Evolutionary conservation across 2,113 vertebrate genomes (phyloP).

Genomic region (Dolichallabes microphthalmus): DNA sequence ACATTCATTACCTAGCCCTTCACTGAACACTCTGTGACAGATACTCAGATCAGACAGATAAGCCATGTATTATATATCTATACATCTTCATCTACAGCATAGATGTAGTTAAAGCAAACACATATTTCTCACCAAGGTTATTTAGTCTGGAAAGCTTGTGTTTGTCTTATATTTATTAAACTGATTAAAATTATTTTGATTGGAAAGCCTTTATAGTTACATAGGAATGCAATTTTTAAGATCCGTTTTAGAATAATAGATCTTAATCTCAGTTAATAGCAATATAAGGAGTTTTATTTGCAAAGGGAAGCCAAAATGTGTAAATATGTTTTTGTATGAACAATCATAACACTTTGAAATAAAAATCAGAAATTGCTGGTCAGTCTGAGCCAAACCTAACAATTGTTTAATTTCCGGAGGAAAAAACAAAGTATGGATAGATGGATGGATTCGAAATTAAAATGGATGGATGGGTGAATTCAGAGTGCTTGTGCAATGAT

Average conservation of each 20-base stretch:
- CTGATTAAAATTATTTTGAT: background rate
- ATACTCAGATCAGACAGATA: background rate
- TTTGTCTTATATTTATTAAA: slow-evolving; percentile 5
- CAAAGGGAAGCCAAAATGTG: background rate
- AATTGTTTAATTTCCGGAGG: background rate
- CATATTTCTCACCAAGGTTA: slow-evolving; percentile 10
- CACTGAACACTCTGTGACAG: background rate
- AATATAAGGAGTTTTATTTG: background rate
- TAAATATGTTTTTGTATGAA: background rate
- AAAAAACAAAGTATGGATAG: background rate
- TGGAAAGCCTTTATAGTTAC: background rate
- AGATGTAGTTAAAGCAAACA: background rate
- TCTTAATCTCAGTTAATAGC: background rate
- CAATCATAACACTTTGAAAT: background rate
- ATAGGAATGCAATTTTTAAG: background rate
- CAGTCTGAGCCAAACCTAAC: background rate
- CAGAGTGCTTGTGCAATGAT: background rate
- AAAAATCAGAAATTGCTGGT: background rate
- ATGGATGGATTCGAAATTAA: background rate
- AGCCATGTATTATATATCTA: background rate
- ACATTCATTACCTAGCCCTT: background rate
- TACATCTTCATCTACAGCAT: slow-evolving; percentile 11
- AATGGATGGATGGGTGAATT: background rate
- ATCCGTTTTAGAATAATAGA: background rate
- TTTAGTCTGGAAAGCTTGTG: slow-evolving; percentile 1